A percentile compares a stretch with the other conserved stretches of the same genome.
Evolutionary conservation across 2,113 vertebrate genomes (phyloP).

Genomic region (Ophiodon elongatus): DNA sequence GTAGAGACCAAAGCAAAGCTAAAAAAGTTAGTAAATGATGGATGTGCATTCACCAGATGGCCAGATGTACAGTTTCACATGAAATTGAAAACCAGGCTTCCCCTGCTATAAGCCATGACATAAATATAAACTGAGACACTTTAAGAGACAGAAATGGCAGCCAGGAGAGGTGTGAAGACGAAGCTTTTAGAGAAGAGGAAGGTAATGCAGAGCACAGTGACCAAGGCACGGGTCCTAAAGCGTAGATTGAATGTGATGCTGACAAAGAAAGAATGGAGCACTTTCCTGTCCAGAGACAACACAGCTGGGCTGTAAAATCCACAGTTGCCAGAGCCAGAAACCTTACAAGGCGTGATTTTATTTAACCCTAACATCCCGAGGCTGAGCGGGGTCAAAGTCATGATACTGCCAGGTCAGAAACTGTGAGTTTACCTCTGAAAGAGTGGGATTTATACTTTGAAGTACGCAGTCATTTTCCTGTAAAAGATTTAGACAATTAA

Average conservation of each 20-base stretch:
- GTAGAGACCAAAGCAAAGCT: neutral
- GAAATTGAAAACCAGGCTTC: neutral
- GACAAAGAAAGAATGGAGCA: constrained; percentile 29
- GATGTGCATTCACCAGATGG: neutral
- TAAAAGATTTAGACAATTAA: neutral
- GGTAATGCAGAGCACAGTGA: constrained; percentile 7
- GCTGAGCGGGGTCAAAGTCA: neutral
- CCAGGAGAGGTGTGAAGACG: constrained; percentile 9
- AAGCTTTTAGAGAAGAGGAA: neutral
- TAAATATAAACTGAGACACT: constrained; percentile 25
- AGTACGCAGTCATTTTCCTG: neutral
- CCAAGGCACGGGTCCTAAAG: neutral
- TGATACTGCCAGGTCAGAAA: neutral
- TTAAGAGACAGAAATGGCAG: neutral
- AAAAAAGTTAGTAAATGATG: neutral
- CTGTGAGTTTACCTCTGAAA: neutral
- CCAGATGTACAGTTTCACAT: neutral
- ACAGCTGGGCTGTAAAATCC: constrained; percentile 56
- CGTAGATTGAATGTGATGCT: constrained; percentile 25
- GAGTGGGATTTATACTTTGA: neutral
- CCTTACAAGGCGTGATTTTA: constrained; percentile 3
- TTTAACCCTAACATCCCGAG: constrained; percentile 22
- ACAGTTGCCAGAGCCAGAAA: constrained; percentile 30
- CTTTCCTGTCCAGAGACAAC: constrained; percentile 33
- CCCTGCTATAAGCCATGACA: constrained; percentile 11